A percentile compares a stretch with the other conserved stretches of the same genome.
Evolutionary conservation across 2,888 invertebrate genomes (phyloP).

Genomic region (Cloeon dipterum): DNA sequence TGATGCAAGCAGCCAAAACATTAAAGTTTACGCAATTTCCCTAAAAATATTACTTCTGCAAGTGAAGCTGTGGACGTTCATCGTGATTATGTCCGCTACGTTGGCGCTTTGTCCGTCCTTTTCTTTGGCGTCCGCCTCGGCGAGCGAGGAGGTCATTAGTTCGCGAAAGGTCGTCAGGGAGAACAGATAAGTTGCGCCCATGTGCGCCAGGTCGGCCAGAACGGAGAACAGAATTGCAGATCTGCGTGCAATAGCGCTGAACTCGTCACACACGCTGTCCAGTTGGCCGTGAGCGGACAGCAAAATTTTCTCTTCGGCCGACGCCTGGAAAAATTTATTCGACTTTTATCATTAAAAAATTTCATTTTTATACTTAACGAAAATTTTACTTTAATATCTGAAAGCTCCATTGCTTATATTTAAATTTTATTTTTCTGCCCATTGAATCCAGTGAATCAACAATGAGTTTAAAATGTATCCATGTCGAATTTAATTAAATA

Average conservation of each 20-base stretch:
- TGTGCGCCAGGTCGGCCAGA: slow-evolving; percentile 66
- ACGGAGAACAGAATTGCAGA: slow-evolving; percentile 83
- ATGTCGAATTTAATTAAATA: too few relatives aligned
- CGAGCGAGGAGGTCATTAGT: slow-evolving; percentile 58
- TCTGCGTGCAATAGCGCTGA: slow-evolving; percentile 60
- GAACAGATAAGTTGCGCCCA: slow-evolving; percentile 84
- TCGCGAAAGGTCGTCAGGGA: slow-evolving; percentile 65
- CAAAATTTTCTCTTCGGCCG: too few relatives aligned
- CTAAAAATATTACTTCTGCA: slow-evolving; percentile 37
- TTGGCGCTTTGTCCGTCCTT: slow-evolving; percentile 43
- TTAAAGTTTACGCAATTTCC: not conserved
- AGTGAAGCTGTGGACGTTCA: slow-evolving; percentile 75
- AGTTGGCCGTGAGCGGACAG: too few relatives aligned
- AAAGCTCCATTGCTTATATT: too few relatives aligned
- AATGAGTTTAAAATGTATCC: too few relatives aligned
- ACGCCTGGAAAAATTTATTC: too few relatives aligned
- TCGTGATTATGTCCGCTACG: slow-evolving; percentile 64
- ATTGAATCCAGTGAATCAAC: too few relatives aligned
- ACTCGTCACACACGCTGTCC: too few relatives aligned
- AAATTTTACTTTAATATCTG: too few relatives aligned
- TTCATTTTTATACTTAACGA: too few relatives aligned
- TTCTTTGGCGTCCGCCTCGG: slow-evolving; percentile 61
- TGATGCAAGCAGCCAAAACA: slow-evolving; percentile 11
- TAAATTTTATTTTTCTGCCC: too few relatives aligned
- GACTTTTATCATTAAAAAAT: too few relatives aligned